Percentiles rank a stretch among this genome's conserved stretches.
phyloP scores from a whole-genome alignment of 2,797 vertebrate species.

The Tragelaphus oryx region DNA sequence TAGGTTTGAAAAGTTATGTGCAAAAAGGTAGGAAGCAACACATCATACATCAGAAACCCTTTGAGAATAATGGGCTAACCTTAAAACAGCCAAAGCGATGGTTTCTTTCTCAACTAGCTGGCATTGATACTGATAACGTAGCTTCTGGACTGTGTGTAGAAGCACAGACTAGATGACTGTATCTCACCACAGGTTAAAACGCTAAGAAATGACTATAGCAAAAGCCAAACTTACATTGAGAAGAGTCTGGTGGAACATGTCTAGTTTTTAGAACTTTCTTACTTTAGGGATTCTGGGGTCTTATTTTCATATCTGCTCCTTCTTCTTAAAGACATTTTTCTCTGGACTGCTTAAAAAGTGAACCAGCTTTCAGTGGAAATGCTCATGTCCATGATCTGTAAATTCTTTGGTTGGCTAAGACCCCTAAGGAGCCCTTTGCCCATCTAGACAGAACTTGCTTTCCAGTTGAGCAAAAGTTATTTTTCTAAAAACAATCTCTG shows the following conservation, averaged over 20 bases:
- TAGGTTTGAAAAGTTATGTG: conserved; percentile 28
- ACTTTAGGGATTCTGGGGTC: neutral
- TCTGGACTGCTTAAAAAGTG: neutral
- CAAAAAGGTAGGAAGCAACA: neutral
- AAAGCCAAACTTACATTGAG: neutral
- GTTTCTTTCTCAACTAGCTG: neutral
- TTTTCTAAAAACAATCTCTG: conserved; percentile 13
- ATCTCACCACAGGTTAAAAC: neutral
- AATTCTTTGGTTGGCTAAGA: neutral
- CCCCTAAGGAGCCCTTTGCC: neutral
- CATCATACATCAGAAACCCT: neutral
- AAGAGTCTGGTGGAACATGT: neutral
- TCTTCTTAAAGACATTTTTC: neutral
- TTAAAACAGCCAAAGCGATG: neutral
- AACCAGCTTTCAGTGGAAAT: neutral
- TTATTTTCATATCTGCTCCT: neutral
- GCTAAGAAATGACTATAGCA: neutral
- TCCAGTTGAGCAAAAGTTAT: neutral
- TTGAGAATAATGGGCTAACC: neutral
- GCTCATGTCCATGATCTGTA: neutral
- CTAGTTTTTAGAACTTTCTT: neutral
- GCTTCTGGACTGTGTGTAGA: neutral
- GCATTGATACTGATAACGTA: neutral
- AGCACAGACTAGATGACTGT: neutral
- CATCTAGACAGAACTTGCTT: neutral